Evolutionary conservation across 1,140 invertebrate species (phyloP).

Genomic region (Drosophila sp.): DNA sequence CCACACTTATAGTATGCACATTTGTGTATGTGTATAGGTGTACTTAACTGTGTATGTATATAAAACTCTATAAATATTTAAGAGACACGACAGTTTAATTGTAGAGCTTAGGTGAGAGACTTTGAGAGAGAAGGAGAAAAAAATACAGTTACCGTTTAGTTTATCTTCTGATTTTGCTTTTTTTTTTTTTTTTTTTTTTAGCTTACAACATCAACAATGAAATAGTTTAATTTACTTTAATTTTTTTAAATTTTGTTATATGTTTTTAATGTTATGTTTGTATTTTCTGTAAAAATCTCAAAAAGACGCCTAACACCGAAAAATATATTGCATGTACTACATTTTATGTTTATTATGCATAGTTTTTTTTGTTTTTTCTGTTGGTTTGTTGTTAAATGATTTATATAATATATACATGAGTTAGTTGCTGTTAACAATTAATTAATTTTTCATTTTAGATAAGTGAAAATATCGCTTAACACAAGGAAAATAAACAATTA

Average conservation of each 20-base stretch:
- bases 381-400: conserved; percentile 30
- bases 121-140: conserved; percentile 70
- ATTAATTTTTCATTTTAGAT: conserved; percentile 40
- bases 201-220: conserved; percentile 85
- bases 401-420: conserved; percentile 67
- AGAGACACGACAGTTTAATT: conserved; percentile 74
- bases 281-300: conserved; percentile 82
- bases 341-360: conserved; percentile 65
- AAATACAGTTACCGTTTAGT: conserved; percentile 62
- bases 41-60: conserved; percentile 55
- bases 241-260: conserved; percentile 27
- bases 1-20: conserved; percentile 35
- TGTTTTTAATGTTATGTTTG: conserved; percentile 44
- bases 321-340: conserved; percentile 84
- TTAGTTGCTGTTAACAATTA: conserved; percentile 77
- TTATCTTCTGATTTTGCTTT: conserved; percentile 25
- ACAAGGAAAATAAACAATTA: not conserved
- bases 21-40: conserved; percentile 56
- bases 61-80: conserved; percentile 74
- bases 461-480: conserved; percentile 43
- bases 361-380: conserved; percentile 23
- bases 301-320: conserved; percentile 85
- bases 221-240: conserved; percentile 70
- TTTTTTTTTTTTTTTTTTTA: conserved; percentile 48
- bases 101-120: conserved; percentile 72